Percentiles rank a stretch among this genome's conserved stretches.
Conservation (phyloP, 1,140 invertebrate genomes). For the Zophobas atratus region DNA sequence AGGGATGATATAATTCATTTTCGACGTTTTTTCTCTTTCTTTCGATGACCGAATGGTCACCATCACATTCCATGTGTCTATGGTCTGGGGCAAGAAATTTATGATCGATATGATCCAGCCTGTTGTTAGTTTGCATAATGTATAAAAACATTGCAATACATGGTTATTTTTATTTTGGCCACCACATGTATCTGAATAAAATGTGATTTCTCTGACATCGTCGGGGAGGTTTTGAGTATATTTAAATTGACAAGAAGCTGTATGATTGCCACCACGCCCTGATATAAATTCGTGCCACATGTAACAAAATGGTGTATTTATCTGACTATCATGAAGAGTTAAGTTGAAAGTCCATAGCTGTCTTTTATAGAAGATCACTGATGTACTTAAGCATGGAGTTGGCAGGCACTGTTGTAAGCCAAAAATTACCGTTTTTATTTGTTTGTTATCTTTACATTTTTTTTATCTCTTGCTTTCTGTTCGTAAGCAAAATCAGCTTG, state of each 20-base stretch:
- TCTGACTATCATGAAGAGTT: not conserved
- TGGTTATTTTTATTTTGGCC: no score
- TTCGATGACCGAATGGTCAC: not conserved
- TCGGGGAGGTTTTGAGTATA: not conserved
- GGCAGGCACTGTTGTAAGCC: not conserved
- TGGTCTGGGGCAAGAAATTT: not conserved
- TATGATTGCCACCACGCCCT: not conserved
- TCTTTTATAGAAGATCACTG: not conserved
- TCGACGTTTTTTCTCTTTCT: no score
- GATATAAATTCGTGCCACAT: not conserved
- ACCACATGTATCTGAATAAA: not conserved
- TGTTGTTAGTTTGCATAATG: no score
- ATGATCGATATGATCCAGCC: not conserved
- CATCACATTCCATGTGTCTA: not conserved
- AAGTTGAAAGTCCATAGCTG: not conserved
- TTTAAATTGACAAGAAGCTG: not conserved
- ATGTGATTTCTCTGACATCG: not conserved
- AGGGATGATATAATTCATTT: no score
- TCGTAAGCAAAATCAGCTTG: no score
- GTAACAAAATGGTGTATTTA: not conserved
- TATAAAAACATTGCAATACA: no score
- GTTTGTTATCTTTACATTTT: no score
- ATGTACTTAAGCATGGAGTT: not conserved
- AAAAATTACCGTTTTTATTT: constrained; percentile 31
- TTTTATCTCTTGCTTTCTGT: no score